phyloP scores from a whole-genome alignment of 2,797 vertebrate genomes.

The Neoniphon sammara region DNA sequence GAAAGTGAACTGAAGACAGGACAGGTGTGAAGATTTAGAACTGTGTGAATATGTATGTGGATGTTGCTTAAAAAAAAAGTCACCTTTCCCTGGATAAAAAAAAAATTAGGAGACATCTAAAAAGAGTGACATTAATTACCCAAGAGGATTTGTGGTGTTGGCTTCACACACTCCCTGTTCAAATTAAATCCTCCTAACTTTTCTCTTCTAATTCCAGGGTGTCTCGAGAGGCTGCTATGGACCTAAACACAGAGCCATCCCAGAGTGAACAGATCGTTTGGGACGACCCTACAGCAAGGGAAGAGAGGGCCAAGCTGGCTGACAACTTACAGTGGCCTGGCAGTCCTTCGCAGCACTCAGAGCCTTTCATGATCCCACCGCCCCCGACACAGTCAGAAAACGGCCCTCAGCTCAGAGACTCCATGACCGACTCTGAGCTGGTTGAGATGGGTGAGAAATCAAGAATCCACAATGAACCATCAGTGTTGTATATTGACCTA shows the following conservation, averaged over 20 bases:
- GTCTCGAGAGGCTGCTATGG: conserved; percentile 84
- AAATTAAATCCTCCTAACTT: neutral
- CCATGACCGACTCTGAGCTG: conserved; percentile 87
- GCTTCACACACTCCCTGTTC: neutral
- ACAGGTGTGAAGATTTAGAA: no score
- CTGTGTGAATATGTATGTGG: no score
- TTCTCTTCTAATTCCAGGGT: conserved; percentile 78
- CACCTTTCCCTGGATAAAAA: no score
- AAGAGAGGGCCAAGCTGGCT: conserved; percentile 95
- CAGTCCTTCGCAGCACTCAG: conserved; percentile 90
- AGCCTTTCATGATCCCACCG: conserved; percentile 71
- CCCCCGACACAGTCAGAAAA: conserved; percentile 61
- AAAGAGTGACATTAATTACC: neutral
- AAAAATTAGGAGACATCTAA: no score
- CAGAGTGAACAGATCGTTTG: conserved; percentile 98
- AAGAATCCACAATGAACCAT: neutral
- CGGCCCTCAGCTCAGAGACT: conserved; percentile 73
- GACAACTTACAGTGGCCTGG: conserved; percentile 95
- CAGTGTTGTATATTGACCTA: neutral
- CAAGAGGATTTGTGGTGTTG: neutral
- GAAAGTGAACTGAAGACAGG: no score
- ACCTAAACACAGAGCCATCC: conserved; percentile 94
- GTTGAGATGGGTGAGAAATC: conserved; percentile 86
- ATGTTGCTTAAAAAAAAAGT: no score
- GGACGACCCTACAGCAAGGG: conserved; percentile 97